Percentiles rank a stretch among this genome's conserved stretches.
Evolutionary conservation across 1,140 invertebrate species (phyloP).

Genomic region (Drosophila azteca): DNA sequence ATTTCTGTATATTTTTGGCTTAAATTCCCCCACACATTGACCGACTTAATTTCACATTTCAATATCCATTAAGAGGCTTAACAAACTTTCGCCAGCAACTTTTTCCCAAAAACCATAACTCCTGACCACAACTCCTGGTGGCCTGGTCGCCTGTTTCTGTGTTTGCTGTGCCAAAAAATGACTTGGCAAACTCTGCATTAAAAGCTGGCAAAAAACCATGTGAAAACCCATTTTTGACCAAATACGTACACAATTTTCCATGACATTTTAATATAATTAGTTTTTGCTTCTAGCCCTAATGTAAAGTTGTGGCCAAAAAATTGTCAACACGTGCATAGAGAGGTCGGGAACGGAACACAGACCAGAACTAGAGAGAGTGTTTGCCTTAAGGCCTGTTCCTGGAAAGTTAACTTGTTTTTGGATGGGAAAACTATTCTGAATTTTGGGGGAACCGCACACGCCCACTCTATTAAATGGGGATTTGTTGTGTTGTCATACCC

Average conservation of each 20-base stretch:
- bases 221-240: constrained; percentile 55
- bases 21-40: constrained; percentile 4
- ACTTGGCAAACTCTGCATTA: constrained; percentile 70
- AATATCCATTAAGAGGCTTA: constrained; percentile 40
- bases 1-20: too few species aligned
- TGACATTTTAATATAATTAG: constrained; percentile 82
- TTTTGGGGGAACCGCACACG: constrained; percentile 57
- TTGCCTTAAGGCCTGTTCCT: constrained; percentile 48
- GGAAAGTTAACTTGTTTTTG: constrained; percentile 63
- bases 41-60: constrained; percentile 37
- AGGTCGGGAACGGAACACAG: constrained; percentile 3
- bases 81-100: constrained; percentile 29
- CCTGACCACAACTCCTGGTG: constrained; percentile 33
- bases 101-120: constrained; percentile 27
- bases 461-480: constrained; percentile 77
- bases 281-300: constrained; percentile 75
- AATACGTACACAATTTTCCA: constrained; percentile 61
- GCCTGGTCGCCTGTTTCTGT: background rate
- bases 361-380: background rate
- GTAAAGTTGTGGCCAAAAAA: constrained; percentile 80
- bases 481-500: constrained; percentile 42
- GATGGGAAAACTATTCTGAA: constrained; percentile 67
- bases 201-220: constrained; percentile 55
- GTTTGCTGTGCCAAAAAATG: constrained; percentile 50
- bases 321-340: constrained; percentile 62